Evolutionary conservation across 2,888 invertebrate species (phyloP).

Genomic region (Lasioglossum vierecki): DNA sequence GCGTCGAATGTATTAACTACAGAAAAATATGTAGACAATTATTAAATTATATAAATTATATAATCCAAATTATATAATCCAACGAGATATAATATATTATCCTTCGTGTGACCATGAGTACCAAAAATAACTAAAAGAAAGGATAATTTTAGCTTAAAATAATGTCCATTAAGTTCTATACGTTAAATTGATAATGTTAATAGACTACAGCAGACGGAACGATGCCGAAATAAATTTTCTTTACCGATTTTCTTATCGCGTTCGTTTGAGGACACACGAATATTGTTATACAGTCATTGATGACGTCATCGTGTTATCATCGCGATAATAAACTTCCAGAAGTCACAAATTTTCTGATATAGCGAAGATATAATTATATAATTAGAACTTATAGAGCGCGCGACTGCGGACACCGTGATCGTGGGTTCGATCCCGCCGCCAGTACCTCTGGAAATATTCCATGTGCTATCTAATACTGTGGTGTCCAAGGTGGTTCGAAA

Average conservation of each 20-base stretch:
- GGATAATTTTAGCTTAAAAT: background rate
- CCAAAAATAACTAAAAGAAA: background rate
- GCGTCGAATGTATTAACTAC: background rate
- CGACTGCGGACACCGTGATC: no score
- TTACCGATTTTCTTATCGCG: background rate
- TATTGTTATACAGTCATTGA: background rate
- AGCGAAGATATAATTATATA: background rate
- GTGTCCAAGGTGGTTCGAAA: no score
- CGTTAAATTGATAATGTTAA: background rate
- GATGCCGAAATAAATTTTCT: background rate
- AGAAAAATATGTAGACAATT: background rate
- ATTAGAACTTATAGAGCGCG: no score
- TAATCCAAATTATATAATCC: no score
- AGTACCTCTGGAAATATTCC: no score
- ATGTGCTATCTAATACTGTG: no score
- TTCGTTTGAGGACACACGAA: background rate
- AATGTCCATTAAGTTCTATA: background rate
- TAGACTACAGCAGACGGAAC: background rate
- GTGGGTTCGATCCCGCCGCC: no score
- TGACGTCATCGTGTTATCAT: background rate
- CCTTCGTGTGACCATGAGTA: background rate
- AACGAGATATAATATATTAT: background rate
- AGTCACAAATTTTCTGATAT: background rate
- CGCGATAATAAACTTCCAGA: background rate
- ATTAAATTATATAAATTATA: background rate